Evolutionary conservation across 64 coral and sea anemone genomes (phyloP).

Genomic region (Dendronephthya gigantea): DNA sequence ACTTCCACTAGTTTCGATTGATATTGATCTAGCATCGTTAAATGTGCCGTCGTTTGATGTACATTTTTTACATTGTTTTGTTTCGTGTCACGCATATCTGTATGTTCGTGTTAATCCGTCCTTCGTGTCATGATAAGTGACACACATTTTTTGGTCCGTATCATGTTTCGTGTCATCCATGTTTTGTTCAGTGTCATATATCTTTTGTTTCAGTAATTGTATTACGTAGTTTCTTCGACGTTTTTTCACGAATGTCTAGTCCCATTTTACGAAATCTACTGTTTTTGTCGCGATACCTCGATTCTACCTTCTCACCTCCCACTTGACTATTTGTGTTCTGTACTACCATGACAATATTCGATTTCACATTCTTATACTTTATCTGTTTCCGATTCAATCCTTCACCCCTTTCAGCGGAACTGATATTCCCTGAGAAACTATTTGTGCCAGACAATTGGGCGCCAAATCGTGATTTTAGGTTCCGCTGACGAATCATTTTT

Average conservation of each 20-base stretch:
- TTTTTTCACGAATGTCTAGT: background rate
- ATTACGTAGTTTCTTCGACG: too few relatives aligned
- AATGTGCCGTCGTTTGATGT: too few relatives aligned
- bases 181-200: background rate
- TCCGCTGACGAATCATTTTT: background rate
- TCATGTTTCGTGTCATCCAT: background rate
- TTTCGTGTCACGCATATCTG: background rate
- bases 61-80: background rate
- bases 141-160: background rate
- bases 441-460: background rate
- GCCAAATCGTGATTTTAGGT: background rate
- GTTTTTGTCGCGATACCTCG: background rate
- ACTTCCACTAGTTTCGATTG: background rate
- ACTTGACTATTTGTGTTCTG: background rate
- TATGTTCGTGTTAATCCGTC: too few relatives aligned
- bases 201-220: background rate
- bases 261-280: background rate
- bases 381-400: background rate
- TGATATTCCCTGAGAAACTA: background rate
- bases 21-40: background rate
- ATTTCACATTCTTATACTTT: background rate
- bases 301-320: background rate
- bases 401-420: background rate
- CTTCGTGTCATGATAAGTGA: too few relatives aligned
- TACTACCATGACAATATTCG: background rate